Evolutionary conservation across 2,113 vertebrate genomes (phyloP).

Genomic region (Neolamprologus hecqui): DNA sequence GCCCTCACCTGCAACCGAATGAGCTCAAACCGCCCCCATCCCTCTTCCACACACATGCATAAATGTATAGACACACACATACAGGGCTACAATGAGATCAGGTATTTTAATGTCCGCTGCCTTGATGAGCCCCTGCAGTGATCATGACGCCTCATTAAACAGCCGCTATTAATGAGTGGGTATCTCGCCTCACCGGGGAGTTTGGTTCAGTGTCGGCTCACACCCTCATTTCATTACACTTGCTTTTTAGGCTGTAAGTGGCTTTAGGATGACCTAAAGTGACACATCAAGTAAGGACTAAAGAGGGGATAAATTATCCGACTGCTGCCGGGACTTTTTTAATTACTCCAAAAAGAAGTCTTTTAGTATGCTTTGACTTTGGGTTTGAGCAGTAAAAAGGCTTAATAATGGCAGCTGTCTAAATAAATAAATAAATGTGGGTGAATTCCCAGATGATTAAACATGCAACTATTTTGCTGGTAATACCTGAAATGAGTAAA

Average conservation of each 20-base stretch:
- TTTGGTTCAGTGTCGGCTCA: background rate
- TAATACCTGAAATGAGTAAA: background rate
- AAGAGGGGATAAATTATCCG: background rate
- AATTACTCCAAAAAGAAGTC: background rate
- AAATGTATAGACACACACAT: background rate
- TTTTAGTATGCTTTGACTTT: background rate
- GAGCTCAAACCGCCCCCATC: background rate
- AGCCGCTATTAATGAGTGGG: background rate
- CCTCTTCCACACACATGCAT: background rate
- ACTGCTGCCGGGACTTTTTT: background rate
- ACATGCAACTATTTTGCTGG: background rate
- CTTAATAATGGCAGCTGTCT: background rate
- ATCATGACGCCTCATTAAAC: conserved; percentile 22
- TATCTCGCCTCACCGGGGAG: background rate
- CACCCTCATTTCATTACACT: conserved; percentile 2
- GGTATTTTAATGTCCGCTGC: conserved; percentile 9
- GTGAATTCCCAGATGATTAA: background rate
- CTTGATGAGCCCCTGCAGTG: background rate
- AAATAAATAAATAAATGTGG: background rate
- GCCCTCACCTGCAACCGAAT: background rate
- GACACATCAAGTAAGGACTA: background rate
- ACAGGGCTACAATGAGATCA: background rate
- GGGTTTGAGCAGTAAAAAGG: background rate
- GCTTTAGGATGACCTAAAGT: background rate
- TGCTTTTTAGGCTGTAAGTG: background rate